Percentiles rank a stretch among this genome's conserved stretches.
phyloP scores from a whole-genome alignment of 2,113 vertebrate species.

The Neolamprologus kungweensis region DNA sequence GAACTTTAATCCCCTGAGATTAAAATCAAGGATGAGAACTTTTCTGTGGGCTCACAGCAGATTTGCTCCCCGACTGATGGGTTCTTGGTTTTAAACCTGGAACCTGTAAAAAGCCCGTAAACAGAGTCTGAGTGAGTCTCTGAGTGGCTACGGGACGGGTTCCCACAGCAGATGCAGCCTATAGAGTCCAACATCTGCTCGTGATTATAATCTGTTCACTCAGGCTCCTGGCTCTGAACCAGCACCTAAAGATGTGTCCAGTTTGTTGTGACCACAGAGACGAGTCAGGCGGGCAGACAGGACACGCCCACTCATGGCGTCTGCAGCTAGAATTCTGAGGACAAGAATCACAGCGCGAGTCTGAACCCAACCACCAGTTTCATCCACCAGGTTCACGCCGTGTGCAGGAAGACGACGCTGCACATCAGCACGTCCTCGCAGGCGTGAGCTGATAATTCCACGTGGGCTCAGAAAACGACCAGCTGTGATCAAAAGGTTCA shows the following conservation, averaged over 20 bases:
- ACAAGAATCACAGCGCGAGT: not conserved
- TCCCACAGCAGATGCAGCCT: not conserved
- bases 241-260: not conserved
- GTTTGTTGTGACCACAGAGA: not conserved
- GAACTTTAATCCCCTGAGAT: rapidly evolving
- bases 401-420: not conserved
- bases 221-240: not conserved
- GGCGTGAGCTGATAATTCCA: rapidly evolving
- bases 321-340: not conserved
- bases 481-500: not conserved
- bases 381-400: not conserved
- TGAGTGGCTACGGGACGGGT: rapidly evolving
- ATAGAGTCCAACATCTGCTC: not conserved
- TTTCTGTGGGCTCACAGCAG: not conserved
- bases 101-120: rapidly evolving
- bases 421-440: not conserved
- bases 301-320: not conserved
- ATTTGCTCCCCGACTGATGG: rapidly evolving
- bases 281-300: rapidly evolving
- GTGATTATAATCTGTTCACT: rapidly evolving
- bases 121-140: not conserved
- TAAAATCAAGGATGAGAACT: not conserved
- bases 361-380: not conserved
- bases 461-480: rapidly evolving
- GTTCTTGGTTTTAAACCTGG: not conserved